Percentiles rank a stretch among this genome's conserved stretches.
These are phyloP conservation scores for Sinocyclocheilus grahami DNA, from an alignment of 2,113 vertebrate species.

Conservation along the genomic window DNA sequence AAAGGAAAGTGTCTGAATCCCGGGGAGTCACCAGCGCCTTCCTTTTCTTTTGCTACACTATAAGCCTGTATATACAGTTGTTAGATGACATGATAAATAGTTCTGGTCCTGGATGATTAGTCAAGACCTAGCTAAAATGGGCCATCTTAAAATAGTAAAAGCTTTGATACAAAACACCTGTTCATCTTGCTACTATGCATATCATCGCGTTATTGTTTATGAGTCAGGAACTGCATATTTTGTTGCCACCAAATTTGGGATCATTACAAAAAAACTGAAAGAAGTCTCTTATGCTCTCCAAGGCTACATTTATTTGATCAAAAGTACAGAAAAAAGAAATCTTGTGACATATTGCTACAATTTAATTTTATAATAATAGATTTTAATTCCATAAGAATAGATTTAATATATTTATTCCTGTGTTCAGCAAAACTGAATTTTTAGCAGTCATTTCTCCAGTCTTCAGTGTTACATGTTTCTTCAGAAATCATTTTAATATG, in stretches of 20 bases:
- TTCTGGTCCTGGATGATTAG: neutral
- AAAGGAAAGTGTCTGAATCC: constrained; percentile 73
- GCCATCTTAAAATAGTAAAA: neutral
- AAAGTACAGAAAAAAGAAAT: neutral
- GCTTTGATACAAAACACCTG: neutral
- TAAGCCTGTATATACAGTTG: constrained; percentile 20
- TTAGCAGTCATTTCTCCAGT: neutral
- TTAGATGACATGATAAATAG: constrained; percentile 6
- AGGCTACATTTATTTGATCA: neutral
- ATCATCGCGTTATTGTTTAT: neutral
- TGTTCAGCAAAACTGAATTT: neutral
- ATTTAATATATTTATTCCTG: neutral
- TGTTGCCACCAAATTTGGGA: neutral
- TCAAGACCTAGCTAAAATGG: neutral
- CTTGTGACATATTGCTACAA: neutral
- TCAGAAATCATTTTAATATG: neutral
- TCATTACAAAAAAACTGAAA: neutral
- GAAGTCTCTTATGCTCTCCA: neutral
- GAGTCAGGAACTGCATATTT: neutral
- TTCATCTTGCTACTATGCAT: neutral
- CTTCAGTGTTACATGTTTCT: neutral
- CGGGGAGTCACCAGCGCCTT: constrained; percentile 55
- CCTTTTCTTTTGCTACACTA: constrained; percentile 6
- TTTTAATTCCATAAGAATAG: no score
- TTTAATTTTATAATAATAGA: no score